A percentile compares a stretch with the other conserved stretches of the same genome.
Evolutionary conservation across 2,888 invertebrate genomes (phyloP).

Genomic region (Heliconius ismenius): DNA sequence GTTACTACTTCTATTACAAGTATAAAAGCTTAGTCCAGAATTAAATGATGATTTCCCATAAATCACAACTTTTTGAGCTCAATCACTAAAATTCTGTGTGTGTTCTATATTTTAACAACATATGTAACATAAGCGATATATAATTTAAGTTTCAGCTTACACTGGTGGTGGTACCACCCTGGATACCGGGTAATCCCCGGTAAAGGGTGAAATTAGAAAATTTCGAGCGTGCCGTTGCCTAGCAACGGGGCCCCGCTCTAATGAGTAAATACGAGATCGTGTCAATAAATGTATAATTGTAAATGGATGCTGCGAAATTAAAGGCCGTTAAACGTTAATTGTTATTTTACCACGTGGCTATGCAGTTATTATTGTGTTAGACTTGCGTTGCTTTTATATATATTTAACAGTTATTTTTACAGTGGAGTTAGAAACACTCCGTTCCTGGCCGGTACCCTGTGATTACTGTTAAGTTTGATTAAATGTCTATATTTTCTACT

Average conservation of each 20-base stretch:
- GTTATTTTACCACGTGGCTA: not conserved
- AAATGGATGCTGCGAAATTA: slow-evolving; percentile 14
- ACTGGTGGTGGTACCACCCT: slow-evolving; percentile 8
- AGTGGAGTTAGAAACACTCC: slow-evolving; percentile 41
- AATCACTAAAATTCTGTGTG: no score
- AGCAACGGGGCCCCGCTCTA: slow-evolving; percentile 48
- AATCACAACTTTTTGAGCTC: no score
- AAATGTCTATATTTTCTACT: slow-evolving; percentile 47
- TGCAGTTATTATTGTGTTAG: not conserved
- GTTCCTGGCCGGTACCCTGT: slow-evolving; percentile 71
- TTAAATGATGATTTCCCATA: no score
- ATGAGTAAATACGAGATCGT: slow-evolving; percentile 31
- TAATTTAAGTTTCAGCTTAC: slow-evolving; percentile 21
- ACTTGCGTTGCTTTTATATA: no score
- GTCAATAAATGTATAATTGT: slow-evolving; percentile 27
- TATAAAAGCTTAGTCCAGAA: no score
- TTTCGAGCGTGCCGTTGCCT: slow-evolving; percentile 68
- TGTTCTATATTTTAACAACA: not conserved
- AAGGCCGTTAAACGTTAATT: slow-evolving; percentile 20
- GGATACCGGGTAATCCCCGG: slow-evolving; percentile 34
- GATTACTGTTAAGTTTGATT: slow-evolving; percentile 63
- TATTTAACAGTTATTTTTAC: no score
- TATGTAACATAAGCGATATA: not conserved
- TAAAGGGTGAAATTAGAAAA: slow-evolving; percentile 64
- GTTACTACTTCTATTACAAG: no score